Evolutionary conservation across 2,113 vertebrate genomes (phyloP).

Genomic region (Centropus bengalensis): DNA sequence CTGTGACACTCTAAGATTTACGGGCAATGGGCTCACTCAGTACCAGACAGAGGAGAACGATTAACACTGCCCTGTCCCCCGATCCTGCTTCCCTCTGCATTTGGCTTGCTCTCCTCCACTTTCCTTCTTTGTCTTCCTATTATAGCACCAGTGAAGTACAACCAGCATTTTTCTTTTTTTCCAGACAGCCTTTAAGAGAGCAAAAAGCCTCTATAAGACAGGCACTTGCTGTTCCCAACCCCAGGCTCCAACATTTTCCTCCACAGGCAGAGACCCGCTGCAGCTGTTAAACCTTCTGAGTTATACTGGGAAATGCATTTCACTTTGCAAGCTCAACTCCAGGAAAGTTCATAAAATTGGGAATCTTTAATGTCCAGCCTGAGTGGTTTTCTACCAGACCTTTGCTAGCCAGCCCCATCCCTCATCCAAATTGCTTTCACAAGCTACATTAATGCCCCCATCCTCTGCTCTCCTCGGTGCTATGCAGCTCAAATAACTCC

Average conservation of each 20-base stretch:
- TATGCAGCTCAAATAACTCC: background rate
- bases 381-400: background rate
- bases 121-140: background rate
- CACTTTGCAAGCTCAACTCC: background rate
- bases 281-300: background rate
- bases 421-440: background rate
- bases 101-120: background rate
- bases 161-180: background rate
- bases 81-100: background rate
- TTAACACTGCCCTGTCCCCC: background rate
- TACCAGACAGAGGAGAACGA: background rate
- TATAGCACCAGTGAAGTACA: background rate
- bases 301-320: background rate
- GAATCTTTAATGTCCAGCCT: background rate
- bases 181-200: background rate
- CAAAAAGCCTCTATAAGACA: background rate
- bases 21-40: background rate
- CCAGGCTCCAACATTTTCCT: background rate
- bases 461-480: fast-evolving
- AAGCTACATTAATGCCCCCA: background rate
- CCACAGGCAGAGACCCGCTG: background rate
- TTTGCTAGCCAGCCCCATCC: background rate
- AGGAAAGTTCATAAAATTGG: background rate
- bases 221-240: background rate
- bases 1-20: background rate